A percentile compares a stretch with the other conserved stretches of the same genome.
phyloP scores from a whole-genome alignment of 2,888 invertebrate species.

The Lissocephala sabroskyi region DNA sequence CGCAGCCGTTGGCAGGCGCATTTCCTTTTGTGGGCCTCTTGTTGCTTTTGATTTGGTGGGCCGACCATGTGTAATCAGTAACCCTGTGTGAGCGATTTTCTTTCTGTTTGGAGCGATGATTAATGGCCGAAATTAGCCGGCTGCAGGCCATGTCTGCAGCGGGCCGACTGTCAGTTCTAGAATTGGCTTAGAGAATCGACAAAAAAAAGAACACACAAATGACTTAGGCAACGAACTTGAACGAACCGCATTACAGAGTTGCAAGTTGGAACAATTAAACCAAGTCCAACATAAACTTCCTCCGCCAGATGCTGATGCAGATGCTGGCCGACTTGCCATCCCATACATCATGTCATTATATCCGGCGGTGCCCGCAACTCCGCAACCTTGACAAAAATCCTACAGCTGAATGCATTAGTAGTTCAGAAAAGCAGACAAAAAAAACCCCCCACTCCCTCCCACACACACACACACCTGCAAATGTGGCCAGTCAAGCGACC shows the following conservation, averaged over 20 bases:
- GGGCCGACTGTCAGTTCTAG: no score
- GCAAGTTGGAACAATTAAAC: conserved; percentile 42
- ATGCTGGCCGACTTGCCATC: not conserved
- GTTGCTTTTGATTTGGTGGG: conserved; percentile 56
- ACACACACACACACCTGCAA: conserved; percentile 43
- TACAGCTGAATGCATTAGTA: conserved; percentile 71
- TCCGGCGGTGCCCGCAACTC: conserved; percentile 42
- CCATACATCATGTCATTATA: conserved; percentile 59
- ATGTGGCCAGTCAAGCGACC: conserved; percentile 33
- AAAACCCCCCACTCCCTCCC: no score
- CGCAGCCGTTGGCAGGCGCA: conserved; percentile 16
- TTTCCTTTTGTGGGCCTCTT: conserved; percentile 38
- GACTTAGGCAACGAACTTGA: conserved; percentile 60
- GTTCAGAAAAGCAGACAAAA: conserved; percentile 47
- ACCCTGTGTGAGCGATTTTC: conserved; percentile 35
- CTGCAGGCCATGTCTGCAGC: no score
- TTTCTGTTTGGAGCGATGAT: conserved; percentile 34
- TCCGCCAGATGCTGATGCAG: conserved; percentile 8
- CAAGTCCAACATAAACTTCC: conserved; percentile 36
- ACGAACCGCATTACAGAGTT: conserved; percentile 28
- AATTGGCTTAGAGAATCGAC: not conserved
- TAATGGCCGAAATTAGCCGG: conserved; percentile 60
- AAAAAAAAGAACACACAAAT: conserved; percentile 36
- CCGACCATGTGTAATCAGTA: conserved; percentile 60
- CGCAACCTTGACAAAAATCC: conserved; percentile 70